These are phyloP conservation scores for Athetis lepigone DNA, from an alignment of 2,888 invertebrate species.

Conservation along the genomic window DNA sequence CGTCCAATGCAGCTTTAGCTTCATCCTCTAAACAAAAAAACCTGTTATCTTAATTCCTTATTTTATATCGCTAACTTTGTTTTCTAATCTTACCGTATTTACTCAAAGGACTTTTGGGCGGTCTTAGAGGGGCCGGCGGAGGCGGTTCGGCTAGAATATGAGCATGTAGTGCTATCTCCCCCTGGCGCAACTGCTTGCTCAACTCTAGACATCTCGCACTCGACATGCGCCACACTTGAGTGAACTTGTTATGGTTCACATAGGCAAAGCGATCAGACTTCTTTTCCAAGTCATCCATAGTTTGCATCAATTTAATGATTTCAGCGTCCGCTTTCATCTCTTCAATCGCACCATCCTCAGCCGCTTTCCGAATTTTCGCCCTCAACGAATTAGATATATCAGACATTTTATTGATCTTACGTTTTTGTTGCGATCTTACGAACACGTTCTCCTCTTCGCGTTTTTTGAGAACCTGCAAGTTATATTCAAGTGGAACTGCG, in stretches of 20 bases:
- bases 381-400: constrained; percentile 93
- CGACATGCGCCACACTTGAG: constrained; percentile 87
- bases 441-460: constrained; percentile 96
- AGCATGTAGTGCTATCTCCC: constrained; percentile 84
- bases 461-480: constrained; percentile 92
- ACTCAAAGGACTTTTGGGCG: constrained; percentile 77
- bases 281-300: constrained; percentile 92
- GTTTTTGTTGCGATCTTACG: constrained; percentile 94
- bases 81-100: constrained; percentile 72
- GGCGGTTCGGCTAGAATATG: constrained; percentile 84
- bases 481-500: background rate
- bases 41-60: background rate
- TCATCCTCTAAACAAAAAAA: constrained; percentile 36
- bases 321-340: constrained; percentile 93
- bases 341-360: constrained; percentile 92
- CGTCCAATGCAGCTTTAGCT: constrained; percentile 35
- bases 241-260: constrained; percentile 92
- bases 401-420: constrained; percentile 94
- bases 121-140: constrained; percentile 77
- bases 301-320: constrained; percentile 92
- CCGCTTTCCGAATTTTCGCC: constrained; percentile 92
- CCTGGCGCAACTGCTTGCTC: constrained; percentile 73
- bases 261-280: constrained; percentile 92
- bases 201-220: constrained; percentile 74
- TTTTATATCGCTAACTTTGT: background rate